Percentiles rank a stretch among this genome's conserved stretches.
phyloP scores from a whole-genome alignment of 2,113 vertebrate species.

The Plectropomus leopardus region DNA sequence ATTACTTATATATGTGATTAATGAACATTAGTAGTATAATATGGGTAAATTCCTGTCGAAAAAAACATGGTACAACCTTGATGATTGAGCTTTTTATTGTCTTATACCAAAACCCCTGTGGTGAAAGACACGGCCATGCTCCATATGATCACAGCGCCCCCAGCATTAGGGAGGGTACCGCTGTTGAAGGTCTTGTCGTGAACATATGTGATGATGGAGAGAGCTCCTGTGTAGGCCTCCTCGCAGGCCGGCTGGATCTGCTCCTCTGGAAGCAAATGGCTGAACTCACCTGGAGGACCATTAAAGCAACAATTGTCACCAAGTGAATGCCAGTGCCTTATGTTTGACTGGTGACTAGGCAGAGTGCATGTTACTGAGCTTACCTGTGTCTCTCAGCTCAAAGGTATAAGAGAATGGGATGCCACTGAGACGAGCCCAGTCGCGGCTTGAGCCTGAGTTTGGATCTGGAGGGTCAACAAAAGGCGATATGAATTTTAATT shows the following conservation, averaged over 20 bases:
- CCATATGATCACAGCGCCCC: conserved; percentile 15
- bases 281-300: conserved; percentile 54
- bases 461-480: conserved; percentile 71
- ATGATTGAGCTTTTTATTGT: neutral
- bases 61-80: neutral
- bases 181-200: conserved; percentile 73
- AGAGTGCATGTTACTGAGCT: neutral
- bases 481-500: no score
- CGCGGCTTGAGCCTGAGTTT: conserved; percentile 83
- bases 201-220: conserved; percentile 78
- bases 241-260: conserved; percentile 87
- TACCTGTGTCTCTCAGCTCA: conserved; percentile 84
- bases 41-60: no score
- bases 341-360: neutral
- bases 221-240: conserved; percentile 82
- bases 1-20: neutral
- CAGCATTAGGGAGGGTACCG: neutral
- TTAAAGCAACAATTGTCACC: neutral
- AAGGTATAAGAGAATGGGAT: conserved; percentile 86
- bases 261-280: conserved; percentile 77
- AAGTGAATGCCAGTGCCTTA: neutral
- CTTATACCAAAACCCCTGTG: conserved; percentile 14
- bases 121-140: conserved; percentile 30
- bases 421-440: conserved; percentile 82
- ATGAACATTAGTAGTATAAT: neutral